Evolutionary conservation across 2,113 vertebrate genomes (phyloP).

Genomic region (Tricholaema leucomelas): DNA sequence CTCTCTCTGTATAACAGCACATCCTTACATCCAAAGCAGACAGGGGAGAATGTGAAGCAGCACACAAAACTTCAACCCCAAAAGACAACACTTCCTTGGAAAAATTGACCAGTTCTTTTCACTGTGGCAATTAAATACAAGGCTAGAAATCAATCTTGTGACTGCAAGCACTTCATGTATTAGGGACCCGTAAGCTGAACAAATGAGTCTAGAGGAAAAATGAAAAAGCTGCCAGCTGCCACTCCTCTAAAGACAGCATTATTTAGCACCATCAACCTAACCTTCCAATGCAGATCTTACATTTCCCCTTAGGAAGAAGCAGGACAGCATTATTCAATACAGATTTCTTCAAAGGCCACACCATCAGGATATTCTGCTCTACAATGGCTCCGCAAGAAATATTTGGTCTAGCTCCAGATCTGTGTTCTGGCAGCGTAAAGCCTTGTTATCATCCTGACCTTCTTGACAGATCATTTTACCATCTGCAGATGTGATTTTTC

Average conservation of each 20-base stretch:
- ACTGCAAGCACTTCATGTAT: not conserved
- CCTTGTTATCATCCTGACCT: not conserved
- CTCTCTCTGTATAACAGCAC: not conserved
- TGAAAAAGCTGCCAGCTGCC: not conserved
- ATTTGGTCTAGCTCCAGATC: not conserved
- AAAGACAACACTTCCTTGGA: not conserved
- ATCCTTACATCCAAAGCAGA: not conserved
- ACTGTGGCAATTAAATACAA: not conserved
- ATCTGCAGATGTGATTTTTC: not conserved
- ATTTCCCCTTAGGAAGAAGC: not conserved
- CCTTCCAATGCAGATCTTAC: not conserved
- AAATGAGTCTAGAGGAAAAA: not conserved
- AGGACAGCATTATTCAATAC: not conserved
- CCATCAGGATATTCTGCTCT: not conserved
- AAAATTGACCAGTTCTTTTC: not conserved
- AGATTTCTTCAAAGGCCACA: not conserved
- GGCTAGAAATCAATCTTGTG: constrained; percentile 2
- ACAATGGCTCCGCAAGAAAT: not conserved
- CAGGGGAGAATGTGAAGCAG: not conserved
- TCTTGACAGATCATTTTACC: not conserved
- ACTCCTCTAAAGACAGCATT: not conserved
- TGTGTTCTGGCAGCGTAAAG: not conserved
- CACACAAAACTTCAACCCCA: not conserved
- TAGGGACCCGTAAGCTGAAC: not conserved
- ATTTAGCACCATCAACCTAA: not conserved